Evolutionary conservation across 2,113 vertebrate species (phyloP), one percentile per base, ranked within the genome.

Genomic region (Phalacrocorax carbo): DNA sequence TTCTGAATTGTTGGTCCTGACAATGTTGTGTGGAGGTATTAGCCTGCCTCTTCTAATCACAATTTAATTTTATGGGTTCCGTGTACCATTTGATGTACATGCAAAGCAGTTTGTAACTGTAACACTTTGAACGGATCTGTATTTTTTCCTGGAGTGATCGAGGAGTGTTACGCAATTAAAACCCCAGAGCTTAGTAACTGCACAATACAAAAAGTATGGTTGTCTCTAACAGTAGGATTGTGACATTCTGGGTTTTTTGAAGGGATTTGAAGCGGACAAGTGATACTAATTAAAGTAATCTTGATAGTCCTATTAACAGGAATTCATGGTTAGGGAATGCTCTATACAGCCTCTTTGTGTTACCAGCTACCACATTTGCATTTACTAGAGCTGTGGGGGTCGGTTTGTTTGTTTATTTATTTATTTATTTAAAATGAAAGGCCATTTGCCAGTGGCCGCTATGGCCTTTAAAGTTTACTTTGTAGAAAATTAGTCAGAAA

Each of bases 401-500:
- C n/a, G n/a, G n/a, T n/a, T n/a, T n/a, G 4, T 58, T 78, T 46
- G 61, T 66, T 10, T 38, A 12, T 52, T 55, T 61, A 61, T 66
- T 76, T 88, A 25, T 62, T 96, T 96, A 6, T 66, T 9, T 38
- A 12, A n/a, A n/a, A n/a, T n/a, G 86, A 78, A 94, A 88, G 71
- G 10, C 52, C n/a, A 73, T 93, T 95, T 91, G 40, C 48, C 57
- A 86, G 52, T 51, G 34, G 70, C 54, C 34, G 7, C 60, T 76
- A 46, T 90, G 40, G 65, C 49, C 69, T 93, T 94, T 82, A 71
- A 91, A 62, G 26, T 84, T 96, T 94, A 49, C 38, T 94, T 88
- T 93, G 72, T 93, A 81, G 94, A 91, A 93, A 71, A 79, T 91
- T 69, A 92, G 48, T 78, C 57, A 95, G 96, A 94, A 97, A 96